A percentile compares a stretch with the other conserved stretches of the same genome.
Evolutionary conservation across 2,888 invertebrate genomes (phyloP).

Genomic region (Microdon myrmicae): DNA sequence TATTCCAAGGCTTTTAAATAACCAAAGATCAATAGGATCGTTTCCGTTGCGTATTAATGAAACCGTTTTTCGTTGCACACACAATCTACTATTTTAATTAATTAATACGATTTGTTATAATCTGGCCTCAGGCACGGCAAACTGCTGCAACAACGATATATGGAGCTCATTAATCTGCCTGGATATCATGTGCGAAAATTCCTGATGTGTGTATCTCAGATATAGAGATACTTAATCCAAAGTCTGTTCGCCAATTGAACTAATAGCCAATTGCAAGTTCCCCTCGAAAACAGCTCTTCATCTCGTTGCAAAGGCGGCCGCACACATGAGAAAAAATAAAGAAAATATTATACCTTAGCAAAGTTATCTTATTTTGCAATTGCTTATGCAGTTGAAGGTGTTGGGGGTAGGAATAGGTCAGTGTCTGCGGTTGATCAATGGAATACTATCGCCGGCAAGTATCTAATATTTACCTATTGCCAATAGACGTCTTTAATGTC

Average conservation of each 20-base stretch:
- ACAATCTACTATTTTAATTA: no score
- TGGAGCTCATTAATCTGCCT: no score
- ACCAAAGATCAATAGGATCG: no score
- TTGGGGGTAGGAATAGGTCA: conserved; percentile 51
- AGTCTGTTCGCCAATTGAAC: conserved; percentile 49
- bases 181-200: no score
- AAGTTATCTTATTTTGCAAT: conserved; percentile 43
- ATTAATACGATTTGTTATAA: no score
- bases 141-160: no score
- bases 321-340: conserved; percentile 19
- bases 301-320: neutral
- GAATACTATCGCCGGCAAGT: no score
- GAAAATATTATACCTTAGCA: conserved; percentile 42
- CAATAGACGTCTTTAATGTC: conserved; percentile 17
- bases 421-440: conserved; percentile 27
- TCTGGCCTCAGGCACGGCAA: no score
- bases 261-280: conserved; percentile 44
- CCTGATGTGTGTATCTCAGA: conserved; percentile 24
- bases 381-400: conserved; percentile 48
- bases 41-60: no score
- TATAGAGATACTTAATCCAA: conserved; percentile 46
- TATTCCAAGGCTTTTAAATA: no score
- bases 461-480: conserved; percentile 15
- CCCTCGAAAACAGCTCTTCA: conserved; percentile 23
- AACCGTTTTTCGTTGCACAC: no score